A percentile compares a stretch with the other conserved stretches of the same genome.
Conservation (phyloP, 1,140 invertebrate species). For the Spodoptera frugiperda region DNA sequence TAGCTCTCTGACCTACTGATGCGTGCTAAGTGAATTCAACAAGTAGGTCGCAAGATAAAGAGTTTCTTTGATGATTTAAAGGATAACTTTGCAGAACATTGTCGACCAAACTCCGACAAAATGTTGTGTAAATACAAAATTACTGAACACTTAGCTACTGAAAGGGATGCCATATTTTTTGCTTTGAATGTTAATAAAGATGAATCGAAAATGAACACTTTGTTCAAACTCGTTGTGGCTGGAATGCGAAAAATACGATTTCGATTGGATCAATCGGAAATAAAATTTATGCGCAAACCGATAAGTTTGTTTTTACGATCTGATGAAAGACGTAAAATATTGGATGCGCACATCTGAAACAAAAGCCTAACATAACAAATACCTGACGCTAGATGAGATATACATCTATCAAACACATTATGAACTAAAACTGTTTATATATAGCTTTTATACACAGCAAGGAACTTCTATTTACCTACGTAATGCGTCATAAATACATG, state of each 20-base stretch:
- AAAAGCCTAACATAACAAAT: conserved; percentile 18
- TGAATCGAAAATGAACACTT: background rate
- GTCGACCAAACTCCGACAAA: background rate
- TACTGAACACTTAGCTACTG: no score
- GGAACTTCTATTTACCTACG: background rate
- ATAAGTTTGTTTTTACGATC: conserved; percentile 26
- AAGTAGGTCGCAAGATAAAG: background rate
- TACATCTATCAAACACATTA: background rate
- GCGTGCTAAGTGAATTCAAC: background rate
- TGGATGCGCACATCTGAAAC: conserved; percentile 8
- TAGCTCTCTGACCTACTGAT: background rate
- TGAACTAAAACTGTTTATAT: background rate
- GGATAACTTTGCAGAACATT: background rate
- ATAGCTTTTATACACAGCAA: background rate
- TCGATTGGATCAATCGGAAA: background rate
- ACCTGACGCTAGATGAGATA: background rate
- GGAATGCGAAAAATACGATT: conserved; percentile 20
- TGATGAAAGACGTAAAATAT: conserved; percentile 21
- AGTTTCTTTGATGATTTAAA: no score
- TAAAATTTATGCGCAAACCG: conserved; percentile 14
- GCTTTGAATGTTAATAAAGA: conserved; percentile 1
- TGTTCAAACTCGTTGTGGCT: background rate
- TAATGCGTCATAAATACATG: conserved; percentile 8
- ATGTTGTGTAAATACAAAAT: background rate
- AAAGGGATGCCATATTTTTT: no score